These are phyloP conservation scores for Plectrocnemia conspersa DNA, from an alignment of 1,140 invertebrate genomes.

Conservation along the genomic window DNA sequence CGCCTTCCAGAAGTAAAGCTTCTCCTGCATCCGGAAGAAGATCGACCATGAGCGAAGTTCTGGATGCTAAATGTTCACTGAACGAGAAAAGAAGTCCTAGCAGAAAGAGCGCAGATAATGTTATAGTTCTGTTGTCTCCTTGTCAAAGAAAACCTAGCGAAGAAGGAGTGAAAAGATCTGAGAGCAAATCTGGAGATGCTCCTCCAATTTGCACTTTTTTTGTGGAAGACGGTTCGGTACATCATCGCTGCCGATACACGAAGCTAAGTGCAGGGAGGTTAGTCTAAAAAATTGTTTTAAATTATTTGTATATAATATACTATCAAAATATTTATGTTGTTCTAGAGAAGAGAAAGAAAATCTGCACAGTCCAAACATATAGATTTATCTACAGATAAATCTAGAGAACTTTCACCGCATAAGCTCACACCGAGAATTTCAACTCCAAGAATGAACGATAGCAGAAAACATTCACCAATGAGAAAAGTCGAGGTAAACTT, in stretches of 20 bases:
- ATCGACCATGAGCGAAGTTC: neutral
- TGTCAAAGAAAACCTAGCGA: constrained; percentile 1
- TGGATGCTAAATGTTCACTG: neutral
- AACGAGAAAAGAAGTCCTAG: constrained; percentile 1
- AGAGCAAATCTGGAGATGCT: neutral
- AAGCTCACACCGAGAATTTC: neutral
- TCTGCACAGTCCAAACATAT: neutral
- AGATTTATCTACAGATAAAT: too few species aligned
- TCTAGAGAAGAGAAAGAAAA: constrained; percentile 7
- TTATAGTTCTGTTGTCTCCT: neutral
- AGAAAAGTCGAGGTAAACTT: too few species aligned
- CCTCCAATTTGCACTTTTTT: constrained; percentile 39
- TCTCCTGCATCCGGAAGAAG: neutral
- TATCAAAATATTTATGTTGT: neutral
- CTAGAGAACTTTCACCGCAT: constrained; percentile 1
- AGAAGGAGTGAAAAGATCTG: neutral
- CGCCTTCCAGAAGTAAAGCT: neutral
- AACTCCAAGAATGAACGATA: too few species aligned
- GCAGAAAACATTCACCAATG: too few species aligned
- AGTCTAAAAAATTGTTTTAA: too few species aligned
- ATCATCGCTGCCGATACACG: constrained; percentile 70
- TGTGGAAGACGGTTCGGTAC: constrained; percentile 75
- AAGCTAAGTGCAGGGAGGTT: constrained; percentile 75
- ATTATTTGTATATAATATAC: too few species aligned
- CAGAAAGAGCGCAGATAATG: neutral